Conservation (phyloP, 2,888 invertebrate species). For the Xestoiulus laeticollis region DNA sequence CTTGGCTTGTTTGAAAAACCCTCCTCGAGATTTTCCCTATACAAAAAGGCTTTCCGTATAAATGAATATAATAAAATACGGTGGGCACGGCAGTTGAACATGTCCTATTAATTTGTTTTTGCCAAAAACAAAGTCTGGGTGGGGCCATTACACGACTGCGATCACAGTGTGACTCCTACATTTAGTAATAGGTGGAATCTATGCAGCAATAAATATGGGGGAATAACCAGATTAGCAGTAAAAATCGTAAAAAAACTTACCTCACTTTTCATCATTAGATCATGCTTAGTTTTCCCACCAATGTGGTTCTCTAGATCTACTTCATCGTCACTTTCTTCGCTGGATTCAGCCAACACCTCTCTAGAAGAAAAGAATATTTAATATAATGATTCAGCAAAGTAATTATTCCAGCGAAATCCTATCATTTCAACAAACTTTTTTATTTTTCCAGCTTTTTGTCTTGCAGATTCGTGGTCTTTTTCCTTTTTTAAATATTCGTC, state of each 20-base stretch:
- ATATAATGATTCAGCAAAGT: neutral
- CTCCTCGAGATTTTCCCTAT: slow-evolving; percentile 69
- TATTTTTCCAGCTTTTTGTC: slow-evolving; percentile 60
- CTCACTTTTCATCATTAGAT: slow-evolving; percentile 73
- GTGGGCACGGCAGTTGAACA: too few relatives aligned
- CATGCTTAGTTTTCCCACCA: slow-evolving; percentile 83
- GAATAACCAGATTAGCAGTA: neutral
- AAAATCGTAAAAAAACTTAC: slow-evolving; percentile 57
- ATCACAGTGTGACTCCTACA: too few relatives aligned
- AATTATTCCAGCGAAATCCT: neutral
- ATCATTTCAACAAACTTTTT: slow-evolving; percentile 54
- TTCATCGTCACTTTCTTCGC: slow-evolving; percentile 85
- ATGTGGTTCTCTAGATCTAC: slow-evolving; percentile 76
- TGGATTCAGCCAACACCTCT: slow-evolving; percentile 68
- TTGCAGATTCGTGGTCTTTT: slow-evolving; percentile 63
- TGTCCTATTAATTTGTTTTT: too few relatives aligned
- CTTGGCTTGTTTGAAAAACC: slow-evolving; percentile 87
- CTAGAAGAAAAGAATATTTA: neutral
- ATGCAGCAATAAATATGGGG: too few relatives aligned
- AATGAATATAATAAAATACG: too few relatives aligned
- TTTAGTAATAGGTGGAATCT: neutral
- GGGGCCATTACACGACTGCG: too few relatives aligned
- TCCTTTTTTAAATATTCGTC: slow-evolving; percentile 67
- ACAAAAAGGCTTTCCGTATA: slow-evolving; percentile 45
- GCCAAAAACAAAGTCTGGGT: too few relatives aligned